A percentile compares a stretch with the other conserved stretches of the same genome.
Evolutionary conservation across 1,140 invertebrate species (phyloP).

Genomic region (Drosophila baimaii): DNA sequence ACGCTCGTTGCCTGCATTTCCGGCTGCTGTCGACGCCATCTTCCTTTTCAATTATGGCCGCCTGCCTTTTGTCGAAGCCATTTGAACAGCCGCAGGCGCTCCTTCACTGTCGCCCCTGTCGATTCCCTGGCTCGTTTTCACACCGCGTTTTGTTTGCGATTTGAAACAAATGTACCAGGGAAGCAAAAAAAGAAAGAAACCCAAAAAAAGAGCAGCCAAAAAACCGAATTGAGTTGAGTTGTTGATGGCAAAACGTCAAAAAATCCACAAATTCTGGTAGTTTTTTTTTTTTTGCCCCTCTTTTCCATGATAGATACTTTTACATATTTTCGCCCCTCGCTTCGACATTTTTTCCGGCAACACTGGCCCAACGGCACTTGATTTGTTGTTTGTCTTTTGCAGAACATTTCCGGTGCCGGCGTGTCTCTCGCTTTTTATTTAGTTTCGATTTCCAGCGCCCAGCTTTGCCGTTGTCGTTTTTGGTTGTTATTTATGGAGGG

Average conservation of each 20-base stretch:
- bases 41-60: conserved; percentile 76
- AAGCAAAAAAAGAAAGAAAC: neutral
- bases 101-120: conserved; percentile 33
- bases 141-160: conserved; percentile 73
- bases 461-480: conserved; percentile 14
- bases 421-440: conserved; percentile 63
- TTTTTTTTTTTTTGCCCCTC: conserved; percentile 51
- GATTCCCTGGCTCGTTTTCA: conserved; percentile 70
- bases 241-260: conserved; percentile 59
- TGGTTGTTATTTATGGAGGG: conserved; percentile 69
- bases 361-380: conserved; percentile 73
- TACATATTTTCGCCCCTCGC: conserved; percentile 64
- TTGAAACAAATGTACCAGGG: conserved; percentile 61
- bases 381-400: conserved; percentile 81
- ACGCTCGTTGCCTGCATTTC: conserved; percentile 64
- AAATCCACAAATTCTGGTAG: conserved; percentile 59
- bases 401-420: conserved; percentile 65
- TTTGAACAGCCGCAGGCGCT: conserved; percentile 20
- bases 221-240: conserved; percentile 71
- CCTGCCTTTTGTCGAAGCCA: conserved; percentile 27
- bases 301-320: conserved; percentile 79
- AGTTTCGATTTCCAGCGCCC: conserved; percentile 44
- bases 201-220: conserved; percentile 26
- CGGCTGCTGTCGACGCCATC: conserved; percentile 67
- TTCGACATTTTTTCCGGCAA: conserved; percentile 58